Conservation (phyloP, 2,888 invertebrate species). For the Galeruca laticollis region DNA sequence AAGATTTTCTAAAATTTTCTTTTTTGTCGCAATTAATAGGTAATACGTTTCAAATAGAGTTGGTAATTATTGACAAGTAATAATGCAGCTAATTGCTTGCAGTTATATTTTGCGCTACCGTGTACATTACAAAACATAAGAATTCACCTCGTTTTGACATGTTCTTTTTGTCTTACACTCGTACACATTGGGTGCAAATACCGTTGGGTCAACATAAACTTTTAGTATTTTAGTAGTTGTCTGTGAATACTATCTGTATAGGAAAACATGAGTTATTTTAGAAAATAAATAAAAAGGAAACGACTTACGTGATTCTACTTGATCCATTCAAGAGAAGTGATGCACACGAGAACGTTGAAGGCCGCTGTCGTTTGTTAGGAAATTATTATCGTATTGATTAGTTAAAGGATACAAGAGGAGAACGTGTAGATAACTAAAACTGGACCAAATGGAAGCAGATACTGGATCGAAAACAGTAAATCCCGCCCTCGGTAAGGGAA, state of each 20-base stretch:
- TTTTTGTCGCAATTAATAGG: too few species aligned
- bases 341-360: neutral
- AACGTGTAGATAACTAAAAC: slow-evolving; percentile 41
- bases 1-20: too few species aligned
- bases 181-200: neutral
- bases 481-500: slow-evolving; percentile 46
- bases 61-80: too few species aligned
- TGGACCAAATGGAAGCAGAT: slow-evolving; percentile 55
- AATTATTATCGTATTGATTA: slow-evolving; percentile 24
- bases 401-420: slow-evolving; percentile 13
- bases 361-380: neutral
- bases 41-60: too few species aligned
- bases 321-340: slow-evolving; percentile 21
- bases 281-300: neutral
- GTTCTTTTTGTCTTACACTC: neutral
- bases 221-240: neutral
- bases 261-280: neutral
- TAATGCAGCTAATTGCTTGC: too few species aligned
- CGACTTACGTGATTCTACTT: slow-evolving; percentile 29
- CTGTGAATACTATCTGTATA: neutral
- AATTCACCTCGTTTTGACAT: neutral
- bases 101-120: too few species aligned
- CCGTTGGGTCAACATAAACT: neutral
- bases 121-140: neutral
- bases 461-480: slow-evolving; percentile 54